phyloP scores from a whole-genome alignment of 2,888 invertebrate genomes.

The Leucophenga montana region DNA sequence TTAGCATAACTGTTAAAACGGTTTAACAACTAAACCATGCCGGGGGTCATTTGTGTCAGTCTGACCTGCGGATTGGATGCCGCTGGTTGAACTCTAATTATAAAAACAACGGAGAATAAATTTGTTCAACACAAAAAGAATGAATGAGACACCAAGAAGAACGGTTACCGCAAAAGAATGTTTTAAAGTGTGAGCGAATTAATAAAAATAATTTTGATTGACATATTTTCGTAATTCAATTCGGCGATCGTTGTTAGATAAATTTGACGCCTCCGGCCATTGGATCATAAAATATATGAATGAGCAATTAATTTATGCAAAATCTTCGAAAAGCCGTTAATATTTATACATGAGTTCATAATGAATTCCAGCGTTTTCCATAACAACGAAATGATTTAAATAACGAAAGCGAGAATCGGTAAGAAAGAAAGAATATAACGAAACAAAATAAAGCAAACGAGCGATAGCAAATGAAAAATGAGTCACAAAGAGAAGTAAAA shows the following conservation, averaged over 20 bases:
- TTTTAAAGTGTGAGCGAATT: slow-evolving; percentile 16
- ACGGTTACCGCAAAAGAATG: not conserved
- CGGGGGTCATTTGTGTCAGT: not conserved
- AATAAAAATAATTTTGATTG: slow-evolving; percentile 52
- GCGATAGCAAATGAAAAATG: slow-evolving; percentile 38
- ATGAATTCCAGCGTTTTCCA: slow-evolving; percentile 47
- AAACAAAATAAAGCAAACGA: not conserved
- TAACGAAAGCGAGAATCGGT: slow-evolving; percentile 14
- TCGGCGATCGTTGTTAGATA: slow-evolving; percentile 49
- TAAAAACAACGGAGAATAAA: too few relatives aligned
- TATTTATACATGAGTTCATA: slow-evolving; percentile 42
- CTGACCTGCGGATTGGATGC: not conserved
- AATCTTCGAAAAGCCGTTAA: slow-evolving; percentile 55
- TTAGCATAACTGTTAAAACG: slow-evolving; percentile 15
- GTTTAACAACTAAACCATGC: slow-evolving; percentile 6
- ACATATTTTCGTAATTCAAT: slow-evolving; percentile 44
- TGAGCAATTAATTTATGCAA: slow-evolving; percentile 33
- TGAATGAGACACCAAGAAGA: too few relatives aligned
- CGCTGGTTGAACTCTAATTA: too few relatives aligned
- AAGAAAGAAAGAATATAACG: slow-evolving; percentile 22
- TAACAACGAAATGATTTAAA: not conserved
- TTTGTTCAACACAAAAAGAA: too few relatives aligned
- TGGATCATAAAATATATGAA: slow-evolving; percentile 43
- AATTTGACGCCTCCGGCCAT: slow-evolving; percentile 56
- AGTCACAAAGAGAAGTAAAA: not conserved